Percentiles rank a stretch among this genome's conserved stretches.
Conservation (phyloP, 2,888 invertebrate species). For the Aphidius colemani region DNA sequence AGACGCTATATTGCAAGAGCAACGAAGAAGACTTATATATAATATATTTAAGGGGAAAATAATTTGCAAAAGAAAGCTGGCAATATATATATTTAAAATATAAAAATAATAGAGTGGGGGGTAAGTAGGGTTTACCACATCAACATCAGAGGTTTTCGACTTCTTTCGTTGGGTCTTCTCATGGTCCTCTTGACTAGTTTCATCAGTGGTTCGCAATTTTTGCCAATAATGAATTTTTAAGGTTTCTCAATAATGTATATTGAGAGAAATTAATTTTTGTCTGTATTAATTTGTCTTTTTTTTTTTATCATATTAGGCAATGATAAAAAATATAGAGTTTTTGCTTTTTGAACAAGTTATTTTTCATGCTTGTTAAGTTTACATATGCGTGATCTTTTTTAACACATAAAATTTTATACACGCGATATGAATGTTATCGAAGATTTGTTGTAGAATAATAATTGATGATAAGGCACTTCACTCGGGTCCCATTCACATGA, state of each 20-base stretch:
- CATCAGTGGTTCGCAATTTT: conserved; percentile 57
- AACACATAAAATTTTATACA: conserved; percentile 31
- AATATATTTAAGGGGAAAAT: conserved; percentile 15
- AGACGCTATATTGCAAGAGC: neutral
- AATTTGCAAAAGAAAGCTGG: conserved; percentile 44
- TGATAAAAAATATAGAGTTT: too few species aligned
- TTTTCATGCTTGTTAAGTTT: too few species aligned
- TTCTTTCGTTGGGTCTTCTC: conserved; percentile 39
- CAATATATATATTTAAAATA: neutral
- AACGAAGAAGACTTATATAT: neutral
- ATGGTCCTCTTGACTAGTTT: conserved; percentile 51
- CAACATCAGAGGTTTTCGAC: conserved; percentile 57
- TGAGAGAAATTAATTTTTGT: too few species aligned
- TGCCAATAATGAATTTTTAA: conserved; percentile 2
- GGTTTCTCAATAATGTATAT: neutral
- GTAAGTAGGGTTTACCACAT: conserved; percentile 58
- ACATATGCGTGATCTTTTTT: too few species aligned
- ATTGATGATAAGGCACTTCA: too few species aligned
- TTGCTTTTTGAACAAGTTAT: too few species aligned
- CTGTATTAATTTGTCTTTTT: too few species aligned
- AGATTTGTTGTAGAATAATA: conserved; percentile 47
- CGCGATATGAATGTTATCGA: conserved; percentile 48
- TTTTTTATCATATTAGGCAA: too few species aligned
- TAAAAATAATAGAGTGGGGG: conserved; percentile 48
- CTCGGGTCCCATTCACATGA: too few species aligned